These are phyloP conservation scores for Pseudanteris insignis DNA, from an alignment of 2,888 invertebrate species.

Conservation along the genomic window DNA sequence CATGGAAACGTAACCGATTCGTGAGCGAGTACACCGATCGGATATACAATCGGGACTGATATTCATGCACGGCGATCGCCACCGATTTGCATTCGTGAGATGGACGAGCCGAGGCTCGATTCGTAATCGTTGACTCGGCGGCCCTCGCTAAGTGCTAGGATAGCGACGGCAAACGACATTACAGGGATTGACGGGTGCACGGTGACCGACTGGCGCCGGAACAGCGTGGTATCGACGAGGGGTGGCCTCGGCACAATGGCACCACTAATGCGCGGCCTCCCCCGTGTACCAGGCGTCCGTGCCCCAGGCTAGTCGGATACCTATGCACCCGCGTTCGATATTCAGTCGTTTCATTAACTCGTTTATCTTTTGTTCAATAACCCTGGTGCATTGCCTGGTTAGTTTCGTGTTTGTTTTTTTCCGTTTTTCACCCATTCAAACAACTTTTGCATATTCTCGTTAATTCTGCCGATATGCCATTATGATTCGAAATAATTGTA, in stretches of 20 bases:
- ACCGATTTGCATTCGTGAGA: constrained; percentile 58
- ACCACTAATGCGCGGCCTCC: constrained; percentile 64
- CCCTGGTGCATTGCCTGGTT: too few relatives aligned
- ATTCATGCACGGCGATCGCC: constrained; percentile 44
- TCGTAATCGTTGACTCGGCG: constrained; percentile 56
- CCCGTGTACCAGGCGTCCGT: constrained; percentile 45
- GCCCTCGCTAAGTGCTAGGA: constrained; percentile 62
- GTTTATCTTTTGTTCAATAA: too few relatives aligned
- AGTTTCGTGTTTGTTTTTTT: too few relatives aligned
- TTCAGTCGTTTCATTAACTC: too few relatives aligned
- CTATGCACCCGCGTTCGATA: constrained; percentile 61
- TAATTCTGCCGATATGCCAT: too few relatives aligned
- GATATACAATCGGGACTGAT: constrained; percentile 36
- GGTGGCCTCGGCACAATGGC: constrained; percentile 60
- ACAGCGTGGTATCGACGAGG: constrained; percentile 64
- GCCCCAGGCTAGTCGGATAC: constrained; percentile 57
- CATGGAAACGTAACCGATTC: constrained; percentile 4
- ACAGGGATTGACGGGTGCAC: constrained; percentile 63
- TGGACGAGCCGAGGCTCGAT: constrained; percentile 55
- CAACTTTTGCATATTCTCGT: too few relatives aligned
- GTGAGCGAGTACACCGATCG: neutral
- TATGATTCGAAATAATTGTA: too few relatives aligned
- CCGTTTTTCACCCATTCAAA: too few relatives aligned
- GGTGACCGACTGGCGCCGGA: constrained; percentile 63
- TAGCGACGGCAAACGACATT: constrained; percentile 63